Percentiles rank a stretch among this genome's conserved stretches.
phyloP scores from a whole-genome alignment of 2,888 invertebrate species.

The Eupithecia insigniata region DNA sequence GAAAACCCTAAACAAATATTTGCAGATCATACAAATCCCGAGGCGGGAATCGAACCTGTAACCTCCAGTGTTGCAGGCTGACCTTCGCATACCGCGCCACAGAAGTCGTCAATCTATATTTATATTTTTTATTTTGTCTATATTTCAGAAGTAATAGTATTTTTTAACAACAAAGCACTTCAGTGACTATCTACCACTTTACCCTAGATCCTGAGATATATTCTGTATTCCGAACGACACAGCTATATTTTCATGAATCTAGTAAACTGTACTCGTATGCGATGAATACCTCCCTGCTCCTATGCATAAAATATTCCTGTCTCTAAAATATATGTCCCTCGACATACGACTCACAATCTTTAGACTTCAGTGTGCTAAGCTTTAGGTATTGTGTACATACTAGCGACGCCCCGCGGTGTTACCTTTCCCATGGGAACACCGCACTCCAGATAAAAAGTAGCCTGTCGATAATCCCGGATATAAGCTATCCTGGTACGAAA shows the following conservation, averaged over 20 bases:
- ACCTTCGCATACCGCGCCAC: too few relatives aligned
- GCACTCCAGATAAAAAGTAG: not conserved
- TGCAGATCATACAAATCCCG: too few relatives aligned
- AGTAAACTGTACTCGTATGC: slow-evolving; percentile 48
- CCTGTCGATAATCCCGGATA: too few relatives aligned
- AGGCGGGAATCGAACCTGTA: too few relatives aligned
- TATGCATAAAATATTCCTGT: slow-evolving; percentile 61
- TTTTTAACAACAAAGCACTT: not conserved
- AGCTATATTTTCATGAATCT: slow-evolving; percentile 15
- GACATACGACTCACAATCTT: slow-evolving; percentile 39
- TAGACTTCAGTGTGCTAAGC: slow-evolving; percentile 26
- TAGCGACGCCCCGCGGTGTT: not conserved
- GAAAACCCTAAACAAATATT: too few relatives aligned
- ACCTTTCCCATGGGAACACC: too few relatives aligned
- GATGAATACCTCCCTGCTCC: slow-evolving; percentile 55
- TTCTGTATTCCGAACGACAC: not conserved
- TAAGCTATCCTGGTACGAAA: too few relatives aligned
- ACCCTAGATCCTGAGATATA: not conserved
- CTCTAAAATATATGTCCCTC: slow-evolving; percentile 47
- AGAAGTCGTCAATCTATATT: too few relatives aligned
- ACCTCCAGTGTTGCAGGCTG: too few relatives aligned
- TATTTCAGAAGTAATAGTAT: not conserved
- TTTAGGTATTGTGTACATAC: not conserved
- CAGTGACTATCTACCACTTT: not conserved
- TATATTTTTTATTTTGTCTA: too few relatives aligned